Evolutionary conservation across 2,888 invertebrate genomes (phyloP), one percentile per base, ranked within the genome.

Genomic region (Eupelmus urozonus): DNA sequence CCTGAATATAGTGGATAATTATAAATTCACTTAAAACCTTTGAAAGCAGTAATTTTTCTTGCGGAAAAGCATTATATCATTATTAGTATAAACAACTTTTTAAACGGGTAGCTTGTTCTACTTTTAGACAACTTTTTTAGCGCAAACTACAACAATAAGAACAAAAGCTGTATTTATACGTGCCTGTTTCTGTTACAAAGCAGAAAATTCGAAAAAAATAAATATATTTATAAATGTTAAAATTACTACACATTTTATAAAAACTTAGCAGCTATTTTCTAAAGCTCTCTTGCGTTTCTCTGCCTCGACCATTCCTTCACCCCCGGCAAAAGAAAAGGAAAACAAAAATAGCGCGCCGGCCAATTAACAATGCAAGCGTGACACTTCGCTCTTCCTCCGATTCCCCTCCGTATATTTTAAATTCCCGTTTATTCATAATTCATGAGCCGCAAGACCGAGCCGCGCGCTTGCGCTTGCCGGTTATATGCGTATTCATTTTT

Each of bases 341-440:
- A 13, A 45, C 5, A 45, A 45, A 16, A 7, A 34, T 9, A 34
- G 34, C 3, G 34, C 34, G 34, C 49, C 78, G 82, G 85, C 85
- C 86, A 87, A 87, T 87, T 87, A 87, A 87, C 86, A 86, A 86
- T 86, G 85, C 86, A 85, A 85, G 85, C 84, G 84, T 85, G 86
- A 85, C 86, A 81, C 63, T 80, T 57, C 80, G 62, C 78, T 45
- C 34, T 25, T 34, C 7, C 49, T 16, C 23, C 67, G 9, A 16
- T 40, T 40, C 16, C 27, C 27, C 65, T n/a, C 29, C 65, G 83
- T 84, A 81, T 83, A 84, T 87, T 87, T 87, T 86, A 87, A 87
- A 87, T 87, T 87, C n/a, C 87, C 85, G 85, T 87, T 71, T 87
- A 87, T 87, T 87, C 87, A 87, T 87, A 87, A 87, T 87, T 86